Percentiles rank a stretch among this genome's conserved stretches.
phyloP scores from a whole-genome alignment of 2,113 vertebrate species.

The Hipposideros armiger region DNA sequence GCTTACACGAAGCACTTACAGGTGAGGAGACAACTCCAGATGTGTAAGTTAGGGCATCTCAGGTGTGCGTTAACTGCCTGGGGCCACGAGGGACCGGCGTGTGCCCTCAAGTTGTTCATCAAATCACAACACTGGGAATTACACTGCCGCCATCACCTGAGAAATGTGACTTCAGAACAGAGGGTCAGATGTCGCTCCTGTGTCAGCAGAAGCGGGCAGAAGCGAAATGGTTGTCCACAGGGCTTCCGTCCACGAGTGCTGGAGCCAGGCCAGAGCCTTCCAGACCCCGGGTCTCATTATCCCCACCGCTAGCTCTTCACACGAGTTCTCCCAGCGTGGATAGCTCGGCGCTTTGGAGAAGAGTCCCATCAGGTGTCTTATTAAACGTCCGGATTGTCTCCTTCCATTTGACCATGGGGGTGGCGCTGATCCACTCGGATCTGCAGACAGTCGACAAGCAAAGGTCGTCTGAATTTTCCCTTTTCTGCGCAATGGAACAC shows the following conservation, averaged over 20 bases:
- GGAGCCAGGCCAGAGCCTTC: not conserved
- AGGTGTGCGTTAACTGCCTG: not conserved
- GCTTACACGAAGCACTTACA: not conserved
- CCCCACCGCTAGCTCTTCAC: too few relatives aligned
- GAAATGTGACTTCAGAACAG: not conserved
- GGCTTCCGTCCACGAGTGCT: too few relatives aligned
- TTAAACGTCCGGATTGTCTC: not conserved
- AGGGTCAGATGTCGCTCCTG: fast-evolving
- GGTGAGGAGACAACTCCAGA: not conserved
- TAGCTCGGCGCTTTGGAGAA: not conserved
- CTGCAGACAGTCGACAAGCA: not conserved
- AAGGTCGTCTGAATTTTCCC: not conserved
- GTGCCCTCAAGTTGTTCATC: not conserved
- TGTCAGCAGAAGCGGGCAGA: fast-evolving
- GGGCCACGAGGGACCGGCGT: not conserved
- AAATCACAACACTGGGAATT: not conserved
- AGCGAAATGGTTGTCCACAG: fast-evolving
- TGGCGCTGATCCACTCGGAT: fast-evolving
- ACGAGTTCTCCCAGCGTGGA: not conserved
- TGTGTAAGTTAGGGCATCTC: not conserved
- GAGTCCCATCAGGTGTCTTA: not conserved
- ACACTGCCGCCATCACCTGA: not conserved
- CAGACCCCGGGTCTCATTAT: fast-evolving
- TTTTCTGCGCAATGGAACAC: too few relatives aligned
- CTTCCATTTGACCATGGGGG: not conserved